Conservation (phyloP, 2,888 invertebrate species). For the Melipona bicolor region DNA sequence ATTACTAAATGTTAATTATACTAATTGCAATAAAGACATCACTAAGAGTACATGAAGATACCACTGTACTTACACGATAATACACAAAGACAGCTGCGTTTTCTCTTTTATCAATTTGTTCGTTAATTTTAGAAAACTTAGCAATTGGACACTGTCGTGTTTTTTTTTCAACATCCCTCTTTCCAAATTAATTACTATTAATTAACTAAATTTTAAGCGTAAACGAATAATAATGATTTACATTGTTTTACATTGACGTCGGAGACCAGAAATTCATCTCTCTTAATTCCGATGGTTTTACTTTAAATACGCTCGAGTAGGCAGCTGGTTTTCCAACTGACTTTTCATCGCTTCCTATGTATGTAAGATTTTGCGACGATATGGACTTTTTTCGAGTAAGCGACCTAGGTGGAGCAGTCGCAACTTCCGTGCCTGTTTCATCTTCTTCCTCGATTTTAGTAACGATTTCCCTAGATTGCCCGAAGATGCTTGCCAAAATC, state of each 20-base stretch:
- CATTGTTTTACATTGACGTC: constrained; percentile 89
- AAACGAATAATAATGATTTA: not conserved
- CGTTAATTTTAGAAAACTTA: not conserved
- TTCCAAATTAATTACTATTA: not conserved
- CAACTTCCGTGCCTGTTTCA: constrained; percentile 59
- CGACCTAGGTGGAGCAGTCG: constrained; percentile 68
- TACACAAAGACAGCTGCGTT: not conserved
- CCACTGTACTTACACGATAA: not conserved
- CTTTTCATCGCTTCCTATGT: constrained; percentile 78
- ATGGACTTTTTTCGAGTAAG: constrained; percentile 83
- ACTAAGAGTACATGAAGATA: not conserved
- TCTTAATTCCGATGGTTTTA: constrained; percentile 89
- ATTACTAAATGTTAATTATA: not conserved
- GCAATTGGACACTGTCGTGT: not conserved
- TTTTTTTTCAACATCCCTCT: not conserved
- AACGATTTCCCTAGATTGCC: constrained; percentile 87
- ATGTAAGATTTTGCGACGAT: constrained; percentile 81
- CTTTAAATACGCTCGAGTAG: constrained; percentile 81
- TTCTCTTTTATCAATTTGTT: not conserved
- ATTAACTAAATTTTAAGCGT: not conserved
- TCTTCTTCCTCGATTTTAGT: constrained; percentile 88
- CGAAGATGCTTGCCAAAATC: constrained; percentile 88
- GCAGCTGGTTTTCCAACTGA: constrained; percentile 77
- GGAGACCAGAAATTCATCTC: constrained; percentile 95
- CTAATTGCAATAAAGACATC: not conserved